Base-by-base conservation (phyloP, 2,888 invertebrate species). In the Ametastegia equiseti region DNA sequence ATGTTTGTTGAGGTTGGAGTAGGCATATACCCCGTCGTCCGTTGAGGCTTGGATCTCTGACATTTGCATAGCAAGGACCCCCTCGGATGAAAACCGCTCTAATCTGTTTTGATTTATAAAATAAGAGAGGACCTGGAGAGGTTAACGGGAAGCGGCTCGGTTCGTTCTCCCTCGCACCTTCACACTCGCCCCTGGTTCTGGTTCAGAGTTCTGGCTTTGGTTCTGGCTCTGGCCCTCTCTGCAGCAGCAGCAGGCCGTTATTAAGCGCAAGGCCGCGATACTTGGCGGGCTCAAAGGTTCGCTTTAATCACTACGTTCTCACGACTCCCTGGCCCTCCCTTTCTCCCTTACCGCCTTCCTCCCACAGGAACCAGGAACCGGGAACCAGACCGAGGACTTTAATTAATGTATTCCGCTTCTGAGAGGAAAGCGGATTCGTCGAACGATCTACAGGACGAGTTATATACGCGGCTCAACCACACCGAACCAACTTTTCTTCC, bases 41-140 rank as follows among this genome's bases (percentile, higher is more conserved):
- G 69, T 60, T 27, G 54, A 71, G 36, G 78, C 78, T 60, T 42
- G 71, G 57, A 71, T 73, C 80, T 80, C 42, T 71, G 71, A 67
- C 73, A 81, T 73, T 75, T 73, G 81, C 81, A 75, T 73, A 81
- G 75, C 80, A 63, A 69, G 80, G 69, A n/a, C 67, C 80, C 80
- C 80, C 63, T 73, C 47, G 81, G 42, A 81, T 65, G 81, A 81
- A 73, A 63, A 73, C 78, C 78, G 78, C 78, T 50, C 81, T 81
- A 81, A 81, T 81, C 81, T 81, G 81, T 81, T 81, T 81, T 81
- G 81, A 81, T 81, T 81, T 60, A 50, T 81, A 81, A 81, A 81
- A 81, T 77, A 81, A 81, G 81, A 81, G 81, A 65, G 69, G 54
- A 69, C 50, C n/a, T 80, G 60, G 78, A 78, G 78, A 78, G 78